These are phyloP conservation scores for Watsonalla binaria DNA, from an alignment of 2,888 invertebrate genomes.

Conservation along the genomic window DNA sequence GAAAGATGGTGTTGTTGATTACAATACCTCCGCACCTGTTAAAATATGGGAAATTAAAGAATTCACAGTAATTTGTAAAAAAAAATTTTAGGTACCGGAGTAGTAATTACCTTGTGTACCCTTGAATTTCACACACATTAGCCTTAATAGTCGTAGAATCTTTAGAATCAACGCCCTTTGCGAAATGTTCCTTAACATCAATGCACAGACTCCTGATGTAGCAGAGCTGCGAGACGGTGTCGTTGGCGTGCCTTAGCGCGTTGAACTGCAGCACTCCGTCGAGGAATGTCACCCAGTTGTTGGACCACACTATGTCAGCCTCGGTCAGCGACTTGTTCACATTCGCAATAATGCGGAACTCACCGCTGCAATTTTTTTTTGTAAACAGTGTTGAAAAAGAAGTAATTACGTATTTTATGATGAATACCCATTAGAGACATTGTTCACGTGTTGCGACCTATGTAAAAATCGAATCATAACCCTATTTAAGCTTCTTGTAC, in stretches of 20 bases:
- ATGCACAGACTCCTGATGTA: slow-evolving; percentile 36
- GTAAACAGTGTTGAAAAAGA: background rate
- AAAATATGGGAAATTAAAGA: background rate
- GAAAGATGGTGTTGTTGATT: too few species aligned
- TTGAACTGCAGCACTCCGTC: slow-evolving; percentile 90
- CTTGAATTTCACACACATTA: slow-evolving; percentile 18
- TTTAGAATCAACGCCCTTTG: slow-evolving; percentile 4
- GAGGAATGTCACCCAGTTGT: slow-evolving; percentile 89
- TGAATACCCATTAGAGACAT: too few species aligned
- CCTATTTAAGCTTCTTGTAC: too few species aligned
- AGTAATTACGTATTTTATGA: background rate
- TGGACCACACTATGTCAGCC: slow-evolving; percentile 78
- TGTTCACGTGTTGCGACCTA: too few species aligned
- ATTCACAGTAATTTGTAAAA: slow-evolving; percentile 9
- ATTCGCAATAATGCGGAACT: slow-evolving; percentile 39
- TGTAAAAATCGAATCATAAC: too few species aligned
- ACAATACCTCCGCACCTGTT: too few species aligned
- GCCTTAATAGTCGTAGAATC: slow-evolving; percentile 19
- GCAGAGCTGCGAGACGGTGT: slow-evolving; percentile 81
- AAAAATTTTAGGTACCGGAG: too few species aligned
- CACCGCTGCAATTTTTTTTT: slow-evolving; percentile 28
- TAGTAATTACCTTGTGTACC: slow-evolving; percentile 5
- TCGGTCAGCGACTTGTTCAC: slow-evolving; percentile 31
- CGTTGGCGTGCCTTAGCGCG: slow-evolving; percentile 79
- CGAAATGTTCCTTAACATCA: slow-evolving; percentile 27